Percentiles rank a stretch among this genome's conserved stretches.
Evolutionary conservation across 2,888 invertebrate genomes (phyloP).

Genomic region (Dorcus parallelipipedus): DNA sequence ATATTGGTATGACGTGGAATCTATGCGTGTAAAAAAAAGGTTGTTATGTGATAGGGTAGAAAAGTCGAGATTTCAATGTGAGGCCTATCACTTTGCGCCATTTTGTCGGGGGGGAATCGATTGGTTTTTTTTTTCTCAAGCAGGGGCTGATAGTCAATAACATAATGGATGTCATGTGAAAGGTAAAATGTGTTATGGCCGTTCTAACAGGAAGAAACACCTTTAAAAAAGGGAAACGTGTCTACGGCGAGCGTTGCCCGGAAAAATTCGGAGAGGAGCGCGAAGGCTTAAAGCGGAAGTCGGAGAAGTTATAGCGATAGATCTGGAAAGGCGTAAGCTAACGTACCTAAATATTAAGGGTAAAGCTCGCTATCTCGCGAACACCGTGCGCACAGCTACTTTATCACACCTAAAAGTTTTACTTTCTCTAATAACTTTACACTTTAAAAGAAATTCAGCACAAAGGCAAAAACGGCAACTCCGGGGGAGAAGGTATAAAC

Average conservation of each 20-base stretch:
- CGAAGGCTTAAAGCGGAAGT: constrained; percentile 9
- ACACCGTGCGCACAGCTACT: neutral
- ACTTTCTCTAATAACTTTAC: neutral
- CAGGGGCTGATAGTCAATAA: neutral
- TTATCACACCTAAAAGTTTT: constrained; percentile 7
- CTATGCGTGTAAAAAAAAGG: too few relatives aligned
- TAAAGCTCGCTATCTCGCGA: constrained; percentile 4
- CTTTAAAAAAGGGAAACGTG: too few relatives aligned
- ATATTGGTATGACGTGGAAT: too few relatives aligned
- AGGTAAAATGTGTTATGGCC: neutral
- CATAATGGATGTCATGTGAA: constrained; percentile 6
- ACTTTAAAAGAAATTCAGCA: constrained; percentile 1
- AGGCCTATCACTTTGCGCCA: constrained; percentile 4
- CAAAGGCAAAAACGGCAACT: constrained; percentile 7
- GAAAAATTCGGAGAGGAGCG: neutral
- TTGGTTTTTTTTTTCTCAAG: neutral
- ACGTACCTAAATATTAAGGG: constrained; percentile 1
- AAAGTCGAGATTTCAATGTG: too few relatives aligned
- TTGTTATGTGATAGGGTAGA: too few relatives aligned
- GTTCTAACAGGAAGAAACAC: neutral
- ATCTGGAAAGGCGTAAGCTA: constrained; percentile 2
- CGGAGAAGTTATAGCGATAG: constrained; percentile 11
- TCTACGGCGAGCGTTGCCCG: neutral
- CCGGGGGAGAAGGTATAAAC: neutral
- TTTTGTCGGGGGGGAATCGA: constrained; percentile 2